phyloP scores from a whole-genome alignment of 2,797 vertebrate species.

The Argentina silus region DNA sequence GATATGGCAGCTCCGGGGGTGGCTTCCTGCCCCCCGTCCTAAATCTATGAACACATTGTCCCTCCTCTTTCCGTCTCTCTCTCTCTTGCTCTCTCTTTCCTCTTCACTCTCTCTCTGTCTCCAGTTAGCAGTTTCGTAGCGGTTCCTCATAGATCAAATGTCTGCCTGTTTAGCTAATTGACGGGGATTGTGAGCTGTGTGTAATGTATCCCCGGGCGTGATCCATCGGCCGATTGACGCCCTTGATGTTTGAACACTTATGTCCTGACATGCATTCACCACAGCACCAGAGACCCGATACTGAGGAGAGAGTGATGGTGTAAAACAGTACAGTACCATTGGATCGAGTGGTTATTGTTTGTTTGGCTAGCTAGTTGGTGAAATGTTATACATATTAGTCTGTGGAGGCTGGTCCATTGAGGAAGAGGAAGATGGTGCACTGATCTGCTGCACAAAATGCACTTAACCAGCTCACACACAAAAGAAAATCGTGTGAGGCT shows the following conservation, averaged over 20 bases:
- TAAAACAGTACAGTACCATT: too few species aligned
- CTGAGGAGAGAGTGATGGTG: not conserved
- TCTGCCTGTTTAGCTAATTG: conserved; percentile 70
- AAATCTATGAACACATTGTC: not conserved
- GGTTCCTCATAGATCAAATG: conserved; percentile 49
- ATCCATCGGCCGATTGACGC: conserved; percentile 66
- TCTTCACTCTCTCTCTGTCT: not conserved
- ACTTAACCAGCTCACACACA: too few species aligned
- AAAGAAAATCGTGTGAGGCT: too few species aligned
- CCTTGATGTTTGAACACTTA: conserved; percentile 47
- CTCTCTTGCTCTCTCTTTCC: conserved; percentile 4
- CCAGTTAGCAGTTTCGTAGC: conserved; percentile 21
- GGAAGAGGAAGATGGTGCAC: too few species aligned
- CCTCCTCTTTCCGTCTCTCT: not conserved
- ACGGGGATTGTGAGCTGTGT: conserved; percentile 50
- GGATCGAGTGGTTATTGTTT: not conserved
- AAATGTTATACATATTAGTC: too few species aligned
- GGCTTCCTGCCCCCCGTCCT: too few species aligned
- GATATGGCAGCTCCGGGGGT: conserved; percentile 29
- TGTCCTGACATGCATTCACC: conserved; percentile 57
- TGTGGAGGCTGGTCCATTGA: too few species aligned
- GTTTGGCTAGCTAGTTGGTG: too few species aligned
- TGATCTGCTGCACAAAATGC: too few species aligned
- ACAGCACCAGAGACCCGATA: conserved; percentile 1
- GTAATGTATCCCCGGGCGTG: conserved; percentile 52